phyloP scores from a whole-genome alignment of 2,888 invertebrate genomes.

The Cheilosia scutellata region DNA sequence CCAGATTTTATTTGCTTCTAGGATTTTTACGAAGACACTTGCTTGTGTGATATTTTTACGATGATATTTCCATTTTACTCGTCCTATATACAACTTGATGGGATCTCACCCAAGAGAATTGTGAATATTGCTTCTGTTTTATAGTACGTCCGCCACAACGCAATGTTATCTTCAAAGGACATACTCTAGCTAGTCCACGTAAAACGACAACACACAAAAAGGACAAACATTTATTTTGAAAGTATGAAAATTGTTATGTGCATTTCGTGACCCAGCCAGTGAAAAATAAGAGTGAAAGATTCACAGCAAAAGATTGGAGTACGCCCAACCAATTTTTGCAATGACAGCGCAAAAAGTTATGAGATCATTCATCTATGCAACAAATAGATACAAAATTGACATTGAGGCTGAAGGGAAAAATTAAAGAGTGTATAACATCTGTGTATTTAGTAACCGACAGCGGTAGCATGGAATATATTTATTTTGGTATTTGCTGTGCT shows the following conservation, averaged over 20 bases:
- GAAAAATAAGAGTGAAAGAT: conserved; percentile 3
- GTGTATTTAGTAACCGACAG: conserved; percentile 9
- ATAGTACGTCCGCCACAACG: not conserved
- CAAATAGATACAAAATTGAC: conserved; percentile 60
- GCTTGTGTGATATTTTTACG: conserved; percentile 69
- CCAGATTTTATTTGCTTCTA: conserved; percentile 67
- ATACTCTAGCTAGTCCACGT: not conserved
- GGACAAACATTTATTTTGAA: conserved; percentile 63
- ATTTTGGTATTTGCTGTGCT: conserved; percentile 44
- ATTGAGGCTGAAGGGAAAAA: conserved; percentile 48
- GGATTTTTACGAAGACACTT: conserved; percentile 60
- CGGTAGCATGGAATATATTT: conserved; percentile 2
- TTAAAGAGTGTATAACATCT: conserved; percentile 29
- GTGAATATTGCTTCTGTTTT: conserved; percentile 58
- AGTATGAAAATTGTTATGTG: conserved; percentile 72
- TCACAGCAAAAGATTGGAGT: conserved; percentile 21
- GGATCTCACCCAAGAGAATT: conserved; percentile 71
- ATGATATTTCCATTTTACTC: conserved; percentile 73
- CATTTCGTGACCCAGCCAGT: conserved; percentile 59
- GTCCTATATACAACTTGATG: conserved; percentile 66
- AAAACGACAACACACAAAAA: conserved; percentile 25
- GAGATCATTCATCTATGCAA: conserved; percentile 35
- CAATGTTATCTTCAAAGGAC: conserved; percentile 32
- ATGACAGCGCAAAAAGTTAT: conserved; percentile 56
- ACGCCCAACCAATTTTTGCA: conserved; percentile 50